Conservation (phyloP, 1,140 invertebrate genomes). For the Ostrea denselamellosa region DNA sequence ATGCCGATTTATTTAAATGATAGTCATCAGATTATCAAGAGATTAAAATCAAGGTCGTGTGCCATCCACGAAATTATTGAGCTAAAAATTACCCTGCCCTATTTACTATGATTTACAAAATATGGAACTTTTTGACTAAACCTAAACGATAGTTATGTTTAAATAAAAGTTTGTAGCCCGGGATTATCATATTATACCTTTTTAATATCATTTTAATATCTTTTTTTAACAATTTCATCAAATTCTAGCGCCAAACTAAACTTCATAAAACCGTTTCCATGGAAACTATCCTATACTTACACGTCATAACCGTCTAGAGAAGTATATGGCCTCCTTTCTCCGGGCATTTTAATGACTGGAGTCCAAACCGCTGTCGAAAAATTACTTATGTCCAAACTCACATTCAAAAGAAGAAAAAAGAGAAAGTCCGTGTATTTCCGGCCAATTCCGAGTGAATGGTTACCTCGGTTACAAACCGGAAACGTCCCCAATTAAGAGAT, state of each 20-base stretch:
- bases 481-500: not conserved
- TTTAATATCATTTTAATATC: too few relatives aligned
- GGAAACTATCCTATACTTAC: not conserved
- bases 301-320: constrained; percentile 18
- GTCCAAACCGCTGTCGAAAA: not conserved
- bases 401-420: not conserved
- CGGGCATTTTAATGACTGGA: not conserved
- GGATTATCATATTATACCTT: too few relatives aligned
- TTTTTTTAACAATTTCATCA: not conserved
- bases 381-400: not conserved
- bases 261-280: not conserved
- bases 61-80: not conserved
- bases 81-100: not conserved
- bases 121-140: too few relatives aligned
- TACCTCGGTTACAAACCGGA: constrained; percentile 22
- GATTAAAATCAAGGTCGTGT: constrained; percentile 13
- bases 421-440: not conserved
- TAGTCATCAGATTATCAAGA: not conserved
- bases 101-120: too few relatives aligned
- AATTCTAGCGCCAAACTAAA: not conserved
- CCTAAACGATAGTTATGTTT: too few relatives aligned
- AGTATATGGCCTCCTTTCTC: not conserved
- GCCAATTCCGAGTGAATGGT: not conserved
- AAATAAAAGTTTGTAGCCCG: too few relatives aligned
- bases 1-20: not conserved